Percentiles rank a stretch among this genome's conserved stretches.
Evolutionary conservation across 2,113 vertebrate species (phyloP).

Genomic region (Dromaius novaehollandiae): DNA sequence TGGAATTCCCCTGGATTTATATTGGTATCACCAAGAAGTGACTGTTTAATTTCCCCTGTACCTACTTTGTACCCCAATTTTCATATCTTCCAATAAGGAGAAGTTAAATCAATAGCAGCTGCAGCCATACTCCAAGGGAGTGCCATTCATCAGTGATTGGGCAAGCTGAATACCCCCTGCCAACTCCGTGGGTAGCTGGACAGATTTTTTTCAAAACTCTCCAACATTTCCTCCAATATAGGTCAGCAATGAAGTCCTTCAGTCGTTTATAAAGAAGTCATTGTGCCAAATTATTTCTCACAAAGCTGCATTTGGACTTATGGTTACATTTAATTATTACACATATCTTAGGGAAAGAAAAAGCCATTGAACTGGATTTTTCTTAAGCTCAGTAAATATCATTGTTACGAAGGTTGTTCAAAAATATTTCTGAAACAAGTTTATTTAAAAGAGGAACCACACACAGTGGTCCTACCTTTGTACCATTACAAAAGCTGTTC

Average conservation of each 20-base stretch:
- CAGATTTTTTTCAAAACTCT: conserved; percentile 82
- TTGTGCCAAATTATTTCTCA: conserved; percentile 87
- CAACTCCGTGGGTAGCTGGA: conserved; percentile 83
- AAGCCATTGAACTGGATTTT: conserved; percentile 72
- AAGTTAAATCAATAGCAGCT: not conserved
- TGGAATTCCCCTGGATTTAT: not conserved
- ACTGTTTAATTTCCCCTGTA: not conserved
- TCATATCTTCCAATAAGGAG: not conserved
- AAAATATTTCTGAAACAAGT: conserved; percentile 51
- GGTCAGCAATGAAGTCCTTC: conserved; percentile 85
- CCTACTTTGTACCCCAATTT: not conserved
- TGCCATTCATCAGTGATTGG: conserved; percentile 75
- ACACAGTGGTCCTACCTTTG: not conserved
- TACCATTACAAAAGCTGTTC: not conserved
- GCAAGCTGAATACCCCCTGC: conserved; percentile 79
- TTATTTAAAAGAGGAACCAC: conserved; percentile 63
- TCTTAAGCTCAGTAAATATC: not conserved
- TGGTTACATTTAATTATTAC: conserved; percentile 82
- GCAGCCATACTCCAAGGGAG: conserved; percentile 70
- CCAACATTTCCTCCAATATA: conserved; percentile 79
- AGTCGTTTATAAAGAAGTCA: conserved; percentile 76
- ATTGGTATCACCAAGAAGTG: not conserved
- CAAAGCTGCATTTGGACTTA: conserved; percentile 86
- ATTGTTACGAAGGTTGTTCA: not conserved
- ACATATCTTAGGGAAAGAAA: conserved; percentile 78